Percentiles rank a stretch among this genome's conserved stretches.
Evolutionary conservation across 2,113 vertebrate species (phyloP).

Genomic region (Spermophilus dauricus): DNA sequence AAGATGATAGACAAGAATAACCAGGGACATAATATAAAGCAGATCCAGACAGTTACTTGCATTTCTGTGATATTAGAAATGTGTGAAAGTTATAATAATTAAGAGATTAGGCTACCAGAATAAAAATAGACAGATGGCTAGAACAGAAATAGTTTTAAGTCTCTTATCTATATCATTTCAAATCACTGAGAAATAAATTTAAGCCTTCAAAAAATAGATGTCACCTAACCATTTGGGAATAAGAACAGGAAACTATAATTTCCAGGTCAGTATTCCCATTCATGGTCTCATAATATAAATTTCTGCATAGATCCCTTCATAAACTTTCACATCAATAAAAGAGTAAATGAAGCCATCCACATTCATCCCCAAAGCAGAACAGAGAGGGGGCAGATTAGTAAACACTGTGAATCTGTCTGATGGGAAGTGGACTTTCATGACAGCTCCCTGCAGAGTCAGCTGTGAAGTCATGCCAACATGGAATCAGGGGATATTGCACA

Average conservation of each 20-base stretch:
- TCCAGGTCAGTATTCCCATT: not conserved
- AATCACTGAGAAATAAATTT: constrained; percentile 45
- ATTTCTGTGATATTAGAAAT: constrained; percentile 21
- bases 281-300: not conserved
- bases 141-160: constrained; percentile 46
- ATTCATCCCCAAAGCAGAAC: not conserved
- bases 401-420: not conserved
- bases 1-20: not conserved
- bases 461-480: not conserved
- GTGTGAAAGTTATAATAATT: constrained; percentile 45
- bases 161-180: constrained; percentile 13
- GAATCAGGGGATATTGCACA: no score
- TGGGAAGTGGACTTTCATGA: not conserved
- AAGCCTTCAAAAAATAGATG: constrained; percentile 18
- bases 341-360: not conserved
- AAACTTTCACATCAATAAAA: not conserved
- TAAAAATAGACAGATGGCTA: constrained; percentile 55
- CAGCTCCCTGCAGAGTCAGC: not conserved
- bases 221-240: constrained; percentile 25
- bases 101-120: constrained; percentile 14
- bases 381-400: not conserved
- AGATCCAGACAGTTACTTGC: not conserved
- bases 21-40: not conserved
- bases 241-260: constrained; percentile 36
- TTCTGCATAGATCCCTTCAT: not conserved